Evolutionary conservation across 2,113 vertebrate species (phyloP).

Genomic region (Pantherophis guttatus): DNA sequence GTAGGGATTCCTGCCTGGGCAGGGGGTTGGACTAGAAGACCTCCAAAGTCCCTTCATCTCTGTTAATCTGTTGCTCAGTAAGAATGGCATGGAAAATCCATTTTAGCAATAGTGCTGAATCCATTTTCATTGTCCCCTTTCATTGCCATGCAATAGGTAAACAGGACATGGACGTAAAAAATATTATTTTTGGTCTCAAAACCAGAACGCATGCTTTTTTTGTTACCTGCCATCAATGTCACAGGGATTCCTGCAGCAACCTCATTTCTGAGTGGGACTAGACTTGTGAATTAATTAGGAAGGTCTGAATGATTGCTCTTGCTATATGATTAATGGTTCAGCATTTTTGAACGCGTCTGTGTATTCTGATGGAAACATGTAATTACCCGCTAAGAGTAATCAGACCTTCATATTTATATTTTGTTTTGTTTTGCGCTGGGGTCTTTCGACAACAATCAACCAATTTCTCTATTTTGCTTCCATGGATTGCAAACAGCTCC

Average conservation of each 20-base stretch:
- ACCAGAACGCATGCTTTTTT: not conserved
- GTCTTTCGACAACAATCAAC: not conserved
- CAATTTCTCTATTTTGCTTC: not conserved
- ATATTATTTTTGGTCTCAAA: not conserved
- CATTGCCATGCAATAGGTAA: not conserved
- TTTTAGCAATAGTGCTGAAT: not conserved
- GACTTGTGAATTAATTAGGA: not conserved
- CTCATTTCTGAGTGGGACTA: not conserved
- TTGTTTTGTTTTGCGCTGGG: not conserved
- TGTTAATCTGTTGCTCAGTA: too few species aligned
- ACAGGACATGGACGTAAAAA: not conserved
- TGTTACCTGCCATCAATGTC: not conserved
- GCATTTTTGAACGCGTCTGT: not conserved
- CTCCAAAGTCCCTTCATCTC: too few species aligned
- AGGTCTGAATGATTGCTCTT: not conserved
- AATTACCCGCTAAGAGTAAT: not conserved
- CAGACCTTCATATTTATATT: not conserved
- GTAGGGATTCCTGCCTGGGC: too few species aligned
- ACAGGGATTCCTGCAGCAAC: not conserved
- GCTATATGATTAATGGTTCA: not conserved
- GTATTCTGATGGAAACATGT: not conserved
- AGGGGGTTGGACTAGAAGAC: too few species aligned
- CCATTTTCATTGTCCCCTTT: not conserved
- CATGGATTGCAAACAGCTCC: not conserved
- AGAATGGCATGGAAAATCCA: too few species aligned